Percentiles rank a stretch among this genome's conserved stretches.
phyloP scores from a whole-genome alignment of 1,140 invertebrate species.

The Monomorium pharaonis region DNA sequence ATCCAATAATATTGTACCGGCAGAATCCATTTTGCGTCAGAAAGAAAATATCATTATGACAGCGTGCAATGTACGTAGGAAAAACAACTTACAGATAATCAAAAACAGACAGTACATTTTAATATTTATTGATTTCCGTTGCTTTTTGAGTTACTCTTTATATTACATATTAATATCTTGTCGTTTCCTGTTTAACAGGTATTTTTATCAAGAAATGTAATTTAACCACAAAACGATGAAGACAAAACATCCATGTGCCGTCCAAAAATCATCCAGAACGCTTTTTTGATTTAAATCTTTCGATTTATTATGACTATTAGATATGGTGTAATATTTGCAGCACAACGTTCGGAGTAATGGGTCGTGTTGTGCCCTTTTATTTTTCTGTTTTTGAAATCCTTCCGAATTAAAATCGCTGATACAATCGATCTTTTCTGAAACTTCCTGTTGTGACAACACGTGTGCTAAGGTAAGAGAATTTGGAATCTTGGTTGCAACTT shows the following conservation, averaged over 20 bases:
- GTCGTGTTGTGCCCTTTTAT: not conserved
- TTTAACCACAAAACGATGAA: not conserved
- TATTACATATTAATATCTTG: not conserved
- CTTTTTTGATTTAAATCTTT: not conserved
- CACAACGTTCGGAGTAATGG: not conserved
- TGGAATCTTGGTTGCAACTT: slow-evolving; percentile 60
- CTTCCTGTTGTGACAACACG: not conserved
- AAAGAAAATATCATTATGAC: not conserved
- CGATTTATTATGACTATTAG: not conserved
- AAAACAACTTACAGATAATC: not conserved
- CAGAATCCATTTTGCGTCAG: not conserved
- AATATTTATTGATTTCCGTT: not conserved
- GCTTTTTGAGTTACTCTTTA: not conserved
- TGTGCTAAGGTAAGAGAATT: not conserved
- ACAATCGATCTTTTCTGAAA: not conserved
- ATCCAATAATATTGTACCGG: not conserved
- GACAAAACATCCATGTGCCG: not conserved
- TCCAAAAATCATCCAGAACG: not conserved
- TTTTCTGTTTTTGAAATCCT: not conserved
- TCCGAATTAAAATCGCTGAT: not conserved
- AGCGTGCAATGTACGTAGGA: not conserved
- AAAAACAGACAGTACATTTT: not conserved
- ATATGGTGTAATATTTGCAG: not conserved
- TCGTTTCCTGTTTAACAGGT: not conserved
- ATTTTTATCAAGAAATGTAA: not conserved